Percentiles rank a stretch among this genome's conserved stretches.
Evolutionary conservation across 1,140 invertebrate species (phyloP).

Genomic region (Archivesica marissinica): DNA sequence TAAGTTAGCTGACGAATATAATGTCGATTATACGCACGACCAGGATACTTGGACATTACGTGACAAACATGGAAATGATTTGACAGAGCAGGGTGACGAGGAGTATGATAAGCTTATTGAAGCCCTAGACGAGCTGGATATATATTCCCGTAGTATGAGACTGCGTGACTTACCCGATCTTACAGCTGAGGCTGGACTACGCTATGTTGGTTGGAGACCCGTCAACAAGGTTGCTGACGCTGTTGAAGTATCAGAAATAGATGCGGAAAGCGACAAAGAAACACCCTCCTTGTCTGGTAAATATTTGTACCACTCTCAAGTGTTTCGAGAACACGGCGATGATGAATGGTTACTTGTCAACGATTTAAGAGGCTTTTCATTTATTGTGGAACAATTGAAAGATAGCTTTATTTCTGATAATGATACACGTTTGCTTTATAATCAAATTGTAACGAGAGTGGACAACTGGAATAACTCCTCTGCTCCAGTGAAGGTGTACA

Average conservation of each 20-base stretch:
- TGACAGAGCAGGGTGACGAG: conserved; percentile 6
- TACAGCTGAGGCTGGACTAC: conserved; percentile 14
- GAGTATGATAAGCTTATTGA: not conserved
- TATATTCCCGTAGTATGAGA: not conserved
- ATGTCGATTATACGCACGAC: not conserved
- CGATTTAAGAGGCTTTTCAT: conserved; percentile 9
- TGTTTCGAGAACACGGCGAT: conserved; percentile 24
- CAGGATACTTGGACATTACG: conserved; percentile 37
- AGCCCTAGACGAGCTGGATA: no score
- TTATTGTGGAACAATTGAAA: conserved; percentile 13
- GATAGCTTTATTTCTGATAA: not conserved
- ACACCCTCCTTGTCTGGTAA: conserved; percentile 20
- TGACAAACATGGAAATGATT: conserved; percentile 32
- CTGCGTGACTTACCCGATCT: no score
- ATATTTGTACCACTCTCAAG: conserved; percentile 1
- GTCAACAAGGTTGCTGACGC: conserved; percentile 24
- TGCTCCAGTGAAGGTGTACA: conserved; percentile 11
- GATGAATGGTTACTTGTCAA: conserved; percentile 30
- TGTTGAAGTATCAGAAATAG: conserved; percentile 32
- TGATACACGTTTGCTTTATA: conserved; percentile 1
- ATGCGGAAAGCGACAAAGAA: conserved; percentile 18
- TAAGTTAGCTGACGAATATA: conserved; percentile 9
- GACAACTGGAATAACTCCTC: not conserved
- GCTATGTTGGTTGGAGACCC: conserved; percentile 27
- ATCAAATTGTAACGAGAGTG: conserved; percentile 33